Percentiles rank a stretch among this genome's conserved stretches.
Conservation (phyloP, 2,113 vertebrate species). For the Neogobius melanostomus region DNA sequence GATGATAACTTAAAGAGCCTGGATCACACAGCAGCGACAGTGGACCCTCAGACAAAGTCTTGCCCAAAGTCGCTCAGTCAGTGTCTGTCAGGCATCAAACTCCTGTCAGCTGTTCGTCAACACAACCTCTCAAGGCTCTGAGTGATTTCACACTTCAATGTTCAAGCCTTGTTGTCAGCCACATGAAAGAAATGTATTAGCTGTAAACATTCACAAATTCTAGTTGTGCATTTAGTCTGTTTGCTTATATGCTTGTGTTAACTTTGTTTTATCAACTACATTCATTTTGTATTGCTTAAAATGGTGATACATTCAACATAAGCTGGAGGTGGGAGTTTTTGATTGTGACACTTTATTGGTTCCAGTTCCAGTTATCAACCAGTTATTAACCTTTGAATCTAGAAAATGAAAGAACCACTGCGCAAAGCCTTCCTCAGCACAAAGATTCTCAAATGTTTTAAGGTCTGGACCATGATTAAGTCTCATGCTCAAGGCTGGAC, state of each 20-base stretch:
- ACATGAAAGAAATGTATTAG: background rate
- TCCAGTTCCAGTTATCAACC: background rate
- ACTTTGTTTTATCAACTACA: background rate
- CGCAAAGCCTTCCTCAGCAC: too few species aligned
- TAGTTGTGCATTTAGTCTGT: background rate
- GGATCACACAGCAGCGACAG: background rate
- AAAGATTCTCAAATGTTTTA: too few species aligned
- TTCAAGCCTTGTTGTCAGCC: background rate
- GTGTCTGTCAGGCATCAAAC: background rate
- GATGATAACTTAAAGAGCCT: background rate
- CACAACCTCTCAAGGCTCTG: background rate
- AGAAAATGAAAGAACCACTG: background rate
- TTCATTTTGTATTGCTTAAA: background rate
- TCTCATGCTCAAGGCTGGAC: too few species aligned
- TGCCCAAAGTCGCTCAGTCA: background rate
- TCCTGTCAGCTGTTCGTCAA: constrained; percentile 3
- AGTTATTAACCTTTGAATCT: background rate
- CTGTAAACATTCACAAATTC: background rate
- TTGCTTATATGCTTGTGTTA: background rate
- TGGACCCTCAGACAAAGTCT: background rate
- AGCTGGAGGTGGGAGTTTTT: background rate
- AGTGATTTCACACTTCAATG: background rate
- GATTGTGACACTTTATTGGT: background rate
- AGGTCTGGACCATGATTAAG: too few species aligned
- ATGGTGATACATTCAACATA: background rate